A percentile compares a stretch with the other conserved stretches of the same genome.
Evolutionary conservation across 2,797 vertebrate species (phyloP).

Genomic region (Monodelphis domestica): DNA sequence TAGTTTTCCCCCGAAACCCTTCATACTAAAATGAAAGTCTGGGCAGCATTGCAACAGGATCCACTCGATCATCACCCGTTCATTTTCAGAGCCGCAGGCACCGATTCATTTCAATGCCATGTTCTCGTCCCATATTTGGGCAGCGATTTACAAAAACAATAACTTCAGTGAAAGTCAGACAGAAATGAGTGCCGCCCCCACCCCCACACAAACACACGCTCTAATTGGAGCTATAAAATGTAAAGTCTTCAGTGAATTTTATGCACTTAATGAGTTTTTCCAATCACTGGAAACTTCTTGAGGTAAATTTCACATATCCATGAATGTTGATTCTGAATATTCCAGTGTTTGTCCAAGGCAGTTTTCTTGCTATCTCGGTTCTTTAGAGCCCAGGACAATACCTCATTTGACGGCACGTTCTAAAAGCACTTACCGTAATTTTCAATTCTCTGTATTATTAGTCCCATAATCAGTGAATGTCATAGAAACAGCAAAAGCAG

Average conservation of each 20-base stretch:
- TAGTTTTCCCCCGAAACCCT: neutral
- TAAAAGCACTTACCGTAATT: conserved; percentile 69
- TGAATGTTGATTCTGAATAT: conserved; percentile 47
- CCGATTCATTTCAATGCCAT: conserved; percentile 47
- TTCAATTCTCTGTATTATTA: conserved; percentile 62
- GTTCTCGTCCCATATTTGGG: conserved; percentile 59
- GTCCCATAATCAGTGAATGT: conserved; percentile 52
- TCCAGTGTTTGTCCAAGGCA: conserved; percentile 43
- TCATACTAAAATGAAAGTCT: conserved; percentile 56
- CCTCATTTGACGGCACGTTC: conserved; percentile 62
- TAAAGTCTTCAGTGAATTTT: conserved; percentile 42
- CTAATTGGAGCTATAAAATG: conserved; percentile 45
- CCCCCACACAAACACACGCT: neutral
- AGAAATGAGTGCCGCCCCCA: conserved; percentile 27
- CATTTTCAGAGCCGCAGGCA: conserved; percentile 61
- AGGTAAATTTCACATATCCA: conserved; percentile 7
- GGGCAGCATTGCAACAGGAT: conserved; percentile 28
- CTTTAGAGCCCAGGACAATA: conserved; percentile 22
- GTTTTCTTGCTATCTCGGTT: conserved; percentile 3
- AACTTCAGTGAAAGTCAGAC: conserved; percentile 4
- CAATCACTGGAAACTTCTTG: conserved; percentile 39
- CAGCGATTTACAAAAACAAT: conserved; percentile 54
- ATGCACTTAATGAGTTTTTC: neutral
- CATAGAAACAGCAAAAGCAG: conserved; percentile 62
- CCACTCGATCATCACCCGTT: conserved; percentile 24